Percentiles rank a stretch among this genome's conserved stretches.
Conservation (phyloP, 2,797 vertebrate genomes). For the Taenioides sp. region DNA sequence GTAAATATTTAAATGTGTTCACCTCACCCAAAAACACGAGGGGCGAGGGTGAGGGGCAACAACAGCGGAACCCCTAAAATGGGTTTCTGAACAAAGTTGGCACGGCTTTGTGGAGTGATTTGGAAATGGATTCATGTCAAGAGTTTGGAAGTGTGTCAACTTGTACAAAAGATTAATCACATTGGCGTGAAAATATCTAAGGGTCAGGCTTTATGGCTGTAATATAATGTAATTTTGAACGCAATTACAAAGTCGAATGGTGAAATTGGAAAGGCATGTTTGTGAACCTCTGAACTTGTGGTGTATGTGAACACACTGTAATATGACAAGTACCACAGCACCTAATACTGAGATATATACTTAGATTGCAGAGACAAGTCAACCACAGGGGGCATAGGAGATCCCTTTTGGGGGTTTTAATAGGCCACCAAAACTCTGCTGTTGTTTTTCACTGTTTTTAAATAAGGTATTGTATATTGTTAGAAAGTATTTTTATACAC, state of each 20-base stretch:
- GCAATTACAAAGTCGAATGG: constrained; percentile 13
- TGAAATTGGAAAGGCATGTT: constrained; percentile 13
- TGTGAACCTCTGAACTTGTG: constrained; percentile 8
- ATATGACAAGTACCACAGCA: constrained; percentile 77
- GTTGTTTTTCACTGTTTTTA: too few relatives aligned
- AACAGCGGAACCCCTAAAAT: constrained; percentile 15
- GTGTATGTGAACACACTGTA: constrained; percentile 4
- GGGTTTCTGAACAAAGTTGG: constrained; percentile 11
- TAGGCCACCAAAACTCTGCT: not conserved
- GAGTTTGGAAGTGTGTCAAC: constrained; percentile 4
- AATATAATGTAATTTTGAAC: constrained; percentile 19
- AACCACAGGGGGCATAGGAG: not conserved
- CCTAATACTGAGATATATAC: constrained; percentile 13
- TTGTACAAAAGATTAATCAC: constrained; percentile 22
- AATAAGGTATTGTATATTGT: too few relatives aligned
- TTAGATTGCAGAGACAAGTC: not conserved
- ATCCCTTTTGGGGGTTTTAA: not conserved
- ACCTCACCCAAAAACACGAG: constrained; percentile 48
- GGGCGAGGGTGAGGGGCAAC: constrained; percentile 22
- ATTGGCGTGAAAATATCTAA: constrained; percentile 9
- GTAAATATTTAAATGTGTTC: constrained; percentile 79
- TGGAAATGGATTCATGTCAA: constrained; percentile 18
- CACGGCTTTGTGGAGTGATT: constrained; percentile 2
- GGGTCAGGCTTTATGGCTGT: constrained; percentile 3
- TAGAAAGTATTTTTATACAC: too few relatives aligned